A percentile compares a stretch with the other conserved stretches of the same genome.
These are phyloP conservation scores for Mesocricetus auratus DNA, from an alignment of 2,113 vertebrate species.

Conservation along the genomic window DNA sequence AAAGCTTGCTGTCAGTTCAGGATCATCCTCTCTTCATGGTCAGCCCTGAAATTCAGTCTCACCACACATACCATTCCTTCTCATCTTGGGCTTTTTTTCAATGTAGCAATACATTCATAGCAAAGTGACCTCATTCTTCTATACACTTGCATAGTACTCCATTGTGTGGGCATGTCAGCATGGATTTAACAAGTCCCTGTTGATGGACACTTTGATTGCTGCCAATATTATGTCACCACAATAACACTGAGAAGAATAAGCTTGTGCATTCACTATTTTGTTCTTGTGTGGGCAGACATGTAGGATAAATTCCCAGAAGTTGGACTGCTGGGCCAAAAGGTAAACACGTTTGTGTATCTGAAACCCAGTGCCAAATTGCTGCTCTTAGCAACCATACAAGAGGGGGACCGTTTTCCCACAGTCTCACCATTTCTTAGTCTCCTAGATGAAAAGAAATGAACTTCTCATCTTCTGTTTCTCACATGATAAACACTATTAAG, in stretches of 20 bases:
- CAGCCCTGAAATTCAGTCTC: background rate
- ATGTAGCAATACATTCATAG: background rate
- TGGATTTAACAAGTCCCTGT: background rate
- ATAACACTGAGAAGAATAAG: background rate
- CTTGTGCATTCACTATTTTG: background rate
- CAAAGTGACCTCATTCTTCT: background rate
- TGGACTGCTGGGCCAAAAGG: conserved; percentile 32
- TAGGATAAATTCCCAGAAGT: background rate
- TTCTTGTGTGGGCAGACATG: background rate
- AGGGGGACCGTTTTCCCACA: background rate
- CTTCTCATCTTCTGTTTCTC: background rate
- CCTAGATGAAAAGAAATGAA: conserved; percentile 38
- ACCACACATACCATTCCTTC: background rate
- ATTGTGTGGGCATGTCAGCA: background rate
- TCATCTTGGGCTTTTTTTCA: background rate
- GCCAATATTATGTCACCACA: conserved; percentile 1
- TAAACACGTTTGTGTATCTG: conserved; percentile 25
- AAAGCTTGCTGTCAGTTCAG: background rate
- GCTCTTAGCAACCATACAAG: background rate
- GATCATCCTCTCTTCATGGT: background rate
- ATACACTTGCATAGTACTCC: conserved; percentile 2
- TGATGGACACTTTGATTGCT: background rate
- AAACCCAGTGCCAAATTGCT: background rate
- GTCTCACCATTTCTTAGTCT: background rate
- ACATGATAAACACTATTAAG: background rate